Conservation (phyloP, 2,888 invertebrate species). For the Bugula neritina region DNA sequence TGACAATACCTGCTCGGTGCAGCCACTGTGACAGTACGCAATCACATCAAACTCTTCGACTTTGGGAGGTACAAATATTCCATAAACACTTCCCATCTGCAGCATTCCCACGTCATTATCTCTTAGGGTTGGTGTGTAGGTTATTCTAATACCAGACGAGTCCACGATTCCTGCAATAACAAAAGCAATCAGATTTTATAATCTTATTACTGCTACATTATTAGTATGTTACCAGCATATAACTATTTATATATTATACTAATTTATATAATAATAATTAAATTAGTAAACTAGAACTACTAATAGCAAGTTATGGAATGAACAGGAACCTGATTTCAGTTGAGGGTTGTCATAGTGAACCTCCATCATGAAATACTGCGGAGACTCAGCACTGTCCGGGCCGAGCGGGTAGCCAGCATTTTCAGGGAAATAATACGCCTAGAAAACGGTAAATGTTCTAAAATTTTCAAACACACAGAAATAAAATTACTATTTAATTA, state of each 20-base stretch:
- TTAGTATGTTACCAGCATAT: no score
- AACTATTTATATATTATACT: no score
- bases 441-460: background rate
- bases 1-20: constrained; percentile 9
- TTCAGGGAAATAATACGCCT: constrained; percentile 32
- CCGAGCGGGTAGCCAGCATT: constrained; percentile 73
- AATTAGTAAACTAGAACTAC: no score
- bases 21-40: background rate
- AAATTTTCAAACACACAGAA: no score
- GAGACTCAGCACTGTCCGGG: constrained; percentile 58
- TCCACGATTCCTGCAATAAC: background rate
- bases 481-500: no score
- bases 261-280: no score
- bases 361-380: constrained; percentile 79
- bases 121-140: constrained; percentile 6
- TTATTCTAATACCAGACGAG: background rate
- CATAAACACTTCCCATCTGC: constrained; percentile 25
- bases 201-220: no score
- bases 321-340: no score
- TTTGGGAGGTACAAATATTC: constrained; percentile 8
- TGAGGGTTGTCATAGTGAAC: constrained; percentile 79
- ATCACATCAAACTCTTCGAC: background rate
- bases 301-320: no score
- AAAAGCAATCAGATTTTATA: no score
- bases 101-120: constrained; percentile 25